These are phyloP conservation scores for Drosophila mulleri DNA, from an alignment of 2,888 invertebrate genomes.

Conservation along the genomic window DNA sequence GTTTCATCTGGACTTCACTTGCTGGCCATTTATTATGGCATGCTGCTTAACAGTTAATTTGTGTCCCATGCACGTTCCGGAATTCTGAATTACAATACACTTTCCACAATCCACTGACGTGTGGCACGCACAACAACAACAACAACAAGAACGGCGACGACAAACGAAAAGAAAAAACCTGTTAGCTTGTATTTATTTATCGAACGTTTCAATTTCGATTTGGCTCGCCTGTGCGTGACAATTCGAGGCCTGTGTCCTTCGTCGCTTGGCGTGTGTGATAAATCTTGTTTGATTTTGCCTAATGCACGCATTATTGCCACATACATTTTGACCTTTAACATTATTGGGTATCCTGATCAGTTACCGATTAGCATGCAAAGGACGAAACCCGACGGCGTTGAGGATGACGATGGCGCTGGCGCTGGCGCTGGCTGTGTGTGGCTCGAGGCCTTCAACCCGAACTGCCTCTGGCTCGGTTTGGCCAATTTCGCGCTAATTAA, in stretches of 20 bases:
- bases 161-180: constrained; percentile 4
- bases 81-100: constrained; percentile 60
- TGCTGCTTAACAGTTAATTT: constrained; percentile 62
- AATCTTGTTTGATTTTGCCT: constrained; percentile 67
- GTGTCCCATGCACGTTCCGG: constrained; percentile 59
- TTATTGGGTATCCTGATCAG: constrained; percentile 70
- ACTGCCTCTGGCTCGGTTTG: constrained; percentile 29
- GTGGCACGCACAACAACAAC: constrained; percentile 17
- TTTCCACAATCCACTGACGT: constrained; percentile 56
- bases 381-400: background rate
- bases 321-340: constrained; percentile 59
- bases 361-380: constrained; percentile 72
- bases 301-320: constrained; percentile 65
- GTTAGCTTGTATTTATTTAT: constrained; percentile 38
- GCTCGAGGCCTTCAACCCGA: constrained; percentile 2
- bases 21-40: constrained; percentile 34
- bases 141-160: background rate
- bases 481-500: constrained; percentile 77
- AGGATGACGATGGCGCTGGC: background rate
- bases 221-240: constrained; percentile 65
- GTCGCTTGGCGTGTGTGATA: constrained; percentile 49
- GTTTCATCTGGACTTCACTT: constrained; percentile 26
- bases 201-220: constrained; percentile 65
- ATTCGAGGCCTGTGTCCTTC: constrained; percentile 33
- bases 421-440: background rate